A percentile compares a stretch with the other conserved stretches of the same genome.
Evolutionary conservation across 2,888 invertebrate genomes (phyloP).

Genomic region (Diplolepis rosae): DNA sequence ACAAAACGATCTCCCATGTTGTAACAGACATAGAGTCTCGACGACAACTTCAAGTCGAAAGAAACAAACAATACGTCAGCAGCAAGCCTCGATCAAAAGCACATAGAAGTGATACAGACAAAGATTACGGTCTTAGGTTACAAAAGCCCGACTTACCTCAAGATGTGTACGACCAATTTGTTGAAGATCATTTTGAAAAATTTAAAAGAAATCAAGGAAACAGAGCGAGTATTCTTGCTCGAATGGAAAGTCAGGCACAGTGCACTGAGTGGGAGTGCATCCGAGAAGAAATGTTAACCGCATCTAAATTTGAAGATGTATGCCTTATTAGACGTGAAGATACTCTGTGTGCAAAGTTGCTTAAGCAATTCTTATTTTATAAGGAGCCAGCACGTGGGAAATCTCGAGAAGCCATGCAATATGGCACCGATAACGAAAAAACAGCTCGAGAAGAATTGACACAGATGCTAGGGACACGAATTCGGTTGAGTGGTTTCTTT

Average conservation of each 20-base stretch:
- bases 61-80: not conserved
- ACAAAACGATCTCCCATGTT: not conserved
- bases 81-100: not conserved
- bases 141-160: conserved; percentile 1
- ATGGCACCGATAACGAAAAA: conserved; percentile 44
- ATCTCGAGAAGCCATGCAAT: conserved; percentile 25
- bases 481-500: conserved; percentile 37
- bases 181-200: conserved; percentile 31
- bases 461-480: conserved; percentile 13
- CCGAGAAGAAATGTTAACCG: conserved; percentile 42
- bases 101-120: not conserved
- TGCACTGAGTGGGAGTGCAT: conserved; percentile 37
- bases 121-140: conserved; percentile 24
- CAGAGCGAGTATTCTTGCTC: conserved; percentile 35
- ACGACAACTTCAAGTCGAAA: conserved; percentile 3
- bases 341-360: not conserved
- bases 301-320: conserved; percentile 44
- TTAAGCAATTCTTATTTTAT: not conserved
- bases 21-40: not conserved
- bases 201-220: conserved; percentile 33
- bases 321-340: not conserved
- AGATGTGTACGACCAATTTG: not conserved
- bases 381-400: not conserved
- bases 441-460: conserved; percentile 31
- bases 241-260: conserved; percentile 36